A percentile compares a stretch with the other conserved stretches of the same genome.
phyloP scores from a whole-genome alignment of 2,113 vertebrate species.

The Azemiops feae region DNA sequence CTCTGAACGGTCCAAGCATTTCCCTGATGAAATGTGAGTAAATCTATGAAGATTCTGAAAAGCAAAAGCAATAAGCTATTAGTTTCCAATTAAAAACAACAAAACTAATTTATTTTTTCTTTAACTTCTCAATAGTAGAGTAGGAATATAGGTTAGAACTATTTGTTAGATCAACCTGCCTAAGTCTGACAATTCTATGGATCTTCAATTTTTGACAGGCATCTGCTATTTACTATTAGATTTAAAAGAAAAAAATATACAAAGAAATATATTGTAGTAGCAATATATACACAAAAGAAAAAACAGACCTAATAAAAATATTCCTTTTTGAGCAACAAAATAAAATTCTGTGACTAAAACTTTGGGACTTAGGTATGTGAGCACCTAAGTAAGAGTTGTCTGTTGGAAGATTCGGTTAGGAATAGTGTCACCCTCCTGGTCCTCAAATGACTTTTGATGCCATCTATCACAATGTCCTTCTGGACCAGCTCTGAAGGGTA shows the following conservation, averaged over 20 bases:
- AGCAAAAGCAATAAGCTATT: constrained; percentile 33
- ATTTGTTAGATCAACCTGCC: not conserved
- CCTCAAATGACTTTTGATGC: not conserved
- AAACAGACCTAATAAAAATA: not conserved
- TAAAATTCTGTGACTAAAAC: not conserved
- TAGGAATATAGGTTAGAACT: not conserved
- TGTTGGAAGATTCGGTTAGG: not conserved
- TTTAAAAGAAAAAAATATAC: not conserved
- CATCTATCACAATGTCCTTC: not conserved
- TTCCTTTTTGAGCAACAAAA: not conserved
- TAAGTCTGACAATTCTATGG: not conserved
- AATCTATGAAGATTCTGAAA: constrained; percentile 88
- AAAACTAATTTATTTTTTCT: not conserved
- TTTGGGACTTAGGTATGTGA: not conserved
- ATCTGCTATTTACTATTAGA: not conserved
- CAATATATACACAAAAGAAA: not conserved
- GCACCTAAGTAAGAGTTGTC: not conserved
- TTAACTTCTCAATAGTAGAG: not conserved
- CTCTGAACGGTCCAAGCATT: constrained; percentile 94
- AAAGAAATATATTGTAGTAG: not conserved
- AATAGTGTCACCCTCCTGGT: not conserved
- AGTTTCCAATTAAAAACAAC: constrained; percentile 22
- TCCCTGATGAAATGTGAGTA: constrained; percentile 82
- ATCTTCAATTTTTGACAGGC: not conserved
- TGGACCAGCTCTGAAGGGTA: not conserved